These are phyloP conservation scores for Cetonia aurata DNA, from an alignment of 2,888 invertebrate species.

Conservation along the genomic window DNA sequence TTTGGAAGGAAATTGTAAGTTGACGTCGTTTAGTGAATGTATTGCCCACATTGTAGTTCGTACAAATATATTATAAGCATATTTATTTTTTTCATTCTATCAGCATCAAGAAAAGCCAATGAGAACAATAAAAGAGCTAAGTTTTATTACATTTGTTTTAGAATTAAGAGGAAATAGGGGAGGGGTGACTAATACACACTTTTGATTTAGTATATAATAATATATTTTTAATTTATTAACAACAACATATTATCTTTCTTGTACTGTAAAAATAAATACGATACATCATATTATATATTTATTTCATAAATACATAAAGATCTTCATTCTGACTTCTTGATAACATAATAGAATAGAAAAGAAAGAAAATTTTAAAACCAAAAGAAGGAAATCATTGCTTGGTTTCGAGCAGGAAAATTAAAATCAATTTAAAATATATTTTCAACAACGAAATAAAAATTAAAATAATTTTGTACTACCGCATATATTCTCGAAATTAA, in stretches of 20 bases:
- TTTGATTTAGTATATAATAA: conserved; percentile 1
- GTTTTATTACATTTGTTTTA: too few relatives aligned
- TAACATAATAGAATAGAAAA: conserved; percentile 7
- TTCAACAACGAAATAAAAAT: background rate
- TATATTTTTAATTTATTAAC: conserved; percentile 29
- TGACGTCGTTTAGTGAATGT: too few relatives aligned
- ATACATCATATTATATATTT: conserved; percentile 28
- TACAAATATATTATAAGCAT: too few relatives aligned
- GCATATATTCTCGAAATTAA: background rate
- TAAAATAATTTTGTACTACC: conserved; percentile 12
- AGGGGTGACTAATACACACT: background rate
- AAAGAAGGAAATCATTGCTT: conserved; percentile 10
- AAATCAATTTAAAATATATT: conserved; percentile 8
- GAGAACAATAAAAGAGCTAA: too few relatives aligned
- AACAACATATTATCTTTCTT: conserved; percentile 29
- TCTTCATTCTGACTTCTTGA: conserved; percentile 2
- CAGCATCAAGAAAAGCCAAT: too few relatives aligned
- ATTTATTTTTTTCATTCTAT: too few relatives aligned
- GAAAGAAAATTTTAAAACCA: conserved; percentile 2
- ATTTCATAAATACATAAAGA: conserved; percentile 25
- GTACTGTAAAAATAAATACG: conserved; percentile 36
- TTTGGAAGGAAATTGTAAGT: too few relatives aligned
- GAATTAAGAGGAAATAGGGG: background rate
- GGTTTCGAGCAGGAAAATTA: conserved; percentile 2
- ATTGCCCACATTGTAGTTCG: too few relatives aligned